Base-by-base conservation (phyloP, 1,140 invertebrate genomes). In the Sinella curviseta region DNA sequence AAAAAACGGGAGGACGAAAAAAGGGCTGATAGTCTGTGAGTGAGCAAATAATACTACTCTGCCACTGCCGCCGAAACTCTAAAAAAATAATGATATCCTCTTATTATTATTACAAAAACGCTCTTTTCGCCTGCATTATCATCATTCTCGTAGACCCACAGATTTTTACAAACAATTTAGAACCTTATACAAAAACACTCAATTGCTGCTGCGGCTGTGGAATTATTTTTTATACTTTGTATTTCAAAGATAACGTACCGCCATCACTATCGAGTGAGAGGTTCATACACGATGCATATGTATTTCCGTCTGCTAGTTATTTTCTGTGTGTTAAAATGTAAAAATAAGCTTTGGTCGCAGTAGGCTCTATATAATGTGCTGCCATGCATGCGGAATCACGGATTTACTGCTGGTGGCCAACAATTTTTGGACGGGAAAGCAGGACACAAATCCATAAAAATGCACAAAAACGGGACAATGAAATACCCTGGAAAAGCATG, bases 81-180 rank as follows among this genome's bases (percentile, higher is more conserved):
- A 4, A 24, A 60, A 60, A 60, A 60, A 60, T 60, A 60, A 70
- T 70, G 65, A 70, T 30, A 70, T 70, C 65, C 65, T 70, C 65
- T 70, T 70, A 70, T 70, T 30, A 31, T 70, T 60, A 60, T 70
- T 70, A 70, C 28, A 33, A n/a, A 70, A 33, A 60, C 12, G 24
- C 55, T 24, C 55, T 60, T 60, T 12, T 60, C 4, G 4, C 17
- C n/a, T 60, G 55, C n/a, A n/a, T n/a, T n/a, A n/a, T n/a, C n/a
- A n/a, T n/a, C n/a, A n/a, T n/a, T n/a, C n/a, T n/a, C 4, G 24
- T 60, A 24, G 12, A 60, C 3, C 14, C 55, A 60, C 14, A 60
- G 14, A n/a, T 60, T 60, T 60, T 60, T 60, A 60, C 4, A 48
- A 48, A 17, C 39, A 48, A 48, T 17, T 48, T 48, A 8, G 39